Conservation (phyloP, 1,140 invertebrate species). For the Babylonia areolata region DNA sequence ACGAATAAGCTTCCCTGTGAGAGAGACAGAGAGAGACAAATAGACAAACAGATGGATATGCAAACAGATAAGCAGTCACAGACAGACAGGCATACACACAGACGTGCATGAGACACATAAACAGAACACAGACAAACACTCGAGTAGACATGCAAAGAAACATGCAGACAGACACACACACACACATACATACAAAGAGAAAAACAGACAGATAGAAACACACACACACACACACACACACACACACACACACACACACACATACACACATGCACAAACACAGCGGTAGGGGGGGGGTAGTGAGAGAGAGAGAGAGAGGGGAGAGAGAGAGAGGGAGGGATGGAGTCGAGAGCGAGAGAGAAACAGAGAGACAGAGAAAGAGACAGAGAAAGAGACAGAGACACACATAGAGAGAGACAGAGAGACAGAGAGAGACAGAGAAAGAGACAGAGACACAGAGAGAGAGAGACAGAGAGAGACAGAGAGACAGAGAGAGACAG, state of each 20-base stretch:
- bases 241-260: too few relatives aligned
- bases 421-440: slow-evolving; percentile 4
- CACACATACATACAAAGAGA: not conserved
- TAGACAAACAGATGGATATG: too few relatives aligned
- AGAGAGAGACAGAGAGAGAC: slow-evolving; percentile 15
- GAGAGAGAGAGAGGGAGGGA: too few relatives aligned
- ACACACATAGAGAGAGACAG: slow-evolving; percentile 1
- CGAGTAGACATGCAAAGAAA: not conserved
- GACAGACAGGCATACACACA: not conserved
- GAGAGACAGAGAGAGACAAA: too few relatives aligned
- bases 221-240: too few relatives aligned
- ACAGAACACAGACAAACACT: too few relatives aligned
- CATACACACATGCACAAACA: too few relatives aligned
- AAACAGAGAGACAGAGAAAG: not conserved
- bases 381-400: not conserved
- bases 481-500: slow-evolving; percentile 7
- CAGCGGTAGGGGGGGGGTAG: too few relatives aligned
- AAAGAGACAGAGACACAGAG: slow-evolving; percentile 3
- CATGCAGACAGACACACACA: not conserved
- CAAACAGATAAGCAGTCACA: not conserved
- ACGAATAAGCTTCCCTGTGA: too few relatives aligned
- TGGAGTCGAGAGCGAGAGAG: not conserved
- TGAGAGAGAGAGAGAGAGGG: too few relatives aligned
- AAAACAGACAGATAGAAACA: too few relatives aligned
- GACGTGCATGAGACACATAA: not conserved